These are phyloP conservation scores for Xylota sylvarum DNA, from an alignment of 2,888 invertebrate species.

Conservation along the genomic window DNA sequence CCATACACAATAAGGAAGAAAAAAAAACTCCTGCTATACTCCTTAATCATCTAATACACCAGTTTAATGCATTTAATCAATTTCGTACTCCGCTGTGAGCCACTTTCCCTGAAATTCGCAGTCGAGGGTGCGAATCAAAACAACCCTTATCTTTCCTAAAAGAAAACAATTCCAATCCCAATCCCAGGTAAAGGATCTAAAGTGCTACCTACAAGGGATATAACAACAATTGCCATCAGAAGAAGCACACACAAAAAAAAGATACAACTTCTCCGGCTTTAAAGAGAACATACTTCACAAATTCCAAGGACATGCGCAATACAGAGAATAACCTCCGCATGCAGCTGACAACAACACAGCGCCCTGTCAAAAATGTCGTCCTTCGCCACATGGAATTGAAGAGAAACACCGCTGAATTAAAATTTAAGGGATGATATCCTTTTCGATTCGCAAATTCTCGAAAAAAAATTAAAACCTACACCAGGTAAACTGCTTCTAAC, in stretches of 20 bases:
- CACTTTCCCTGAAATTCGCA: slow-evolving; percentile 39
- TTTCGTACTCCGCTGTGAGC: slow-evolving; percentile 55
- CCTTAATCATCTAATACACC: slow-evolving; percentile 56
- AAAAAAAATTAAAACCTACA: background rate
- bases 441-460: background rate
- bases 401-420: slow-evolving; percentile 51
- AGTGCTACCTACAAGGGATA: slow-evolving; percentile 25
- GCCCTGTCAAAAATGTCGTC: slow-evolving; percentile 60
- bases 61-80: slow-evolving; percentile 73
- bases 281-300: slow-evolving; percentile 6
- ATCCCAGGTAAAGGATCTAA: slow-evolving; percentile 53
- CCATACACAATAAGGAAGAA: background rate
- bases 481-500: background rate
- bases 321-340: background rate
- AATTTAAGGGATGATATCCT: slow-evolving; percentile 17
- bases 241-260: background rate
- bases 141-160: slow-evolving; percentile 58
- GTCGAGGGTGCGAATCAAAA: slow-evolving; percentile 67
- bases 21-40: slow-evolving; percentile 10
- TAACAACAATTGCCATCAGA: slow-evolving; percentile 40
- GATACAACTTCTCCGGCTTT: background rate
- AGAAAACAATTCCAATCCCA: slow-evolving; percentile 50
- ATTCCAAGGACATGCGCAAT: slow-evolving; percentile 56
- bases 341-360: slow-evolving; percentile 67
- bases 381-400: slow-evolving; percentile 48